These are phyloP conservation scores for Galerucella calmariensis DNA, from an alignment of 2,888 invertebrate species.

Conservation along the genomic window DNA sequence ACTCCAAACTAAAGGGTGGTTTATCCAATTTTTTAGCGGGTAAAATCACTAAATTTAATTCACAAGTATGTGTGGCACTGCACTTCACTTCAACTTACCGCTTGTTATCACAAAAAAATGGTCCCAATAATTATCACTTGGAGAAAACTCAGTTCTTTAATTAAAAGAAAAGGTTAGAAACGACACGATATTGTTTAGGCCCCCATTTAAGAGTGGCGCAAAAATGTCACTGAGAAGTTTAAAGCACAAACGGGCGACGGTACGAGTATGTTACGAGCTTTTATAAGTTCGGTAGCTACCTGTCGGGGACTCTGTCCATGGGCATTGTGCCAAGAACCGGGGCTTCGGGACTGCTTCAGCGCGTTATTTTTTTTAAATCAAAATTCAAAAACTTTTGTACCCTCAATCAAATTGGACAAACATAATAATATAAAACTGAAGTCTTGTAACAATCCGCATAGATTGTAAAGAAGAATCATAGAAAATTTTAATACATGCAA, in stretches of 20 bases:
- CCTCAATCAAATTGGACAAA: slow-evolving; percentile 3
- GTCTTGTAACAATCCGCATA: slow-evolving; percentile 9
- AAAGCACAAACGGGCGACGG: slow-evolving; percentile 70
- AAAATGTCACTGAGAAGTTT: slow-evolving; percentile 51
- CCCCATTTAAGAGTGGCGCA: slow-evolving; percentile 58
- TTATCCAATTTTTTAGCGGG: slow-evolving; percentile 25
- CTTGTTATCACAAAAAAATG: slow-evolving; percentile 59
- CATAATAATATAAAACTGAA: slow-evolving; percentile 41
- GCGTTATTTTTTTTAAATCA: slow-evolving; percentile 25
- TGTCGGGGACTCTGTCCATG: slow-evolving; percentile 64
- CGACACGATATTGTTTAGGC: slow-evolving; percentile 55
- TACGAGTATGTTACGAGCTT: slow-evolving; percentile 66
- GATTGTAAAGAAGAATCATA: no score
- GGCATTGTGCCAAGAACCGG: slow-evolving; percentile 60
- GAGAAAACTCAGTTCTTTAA: slow-evolving; percentile 48
- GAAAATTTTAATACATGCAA: no score
- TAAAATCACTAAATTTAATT: slow-evolving; percentile 13
- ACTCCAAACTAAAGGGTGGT: slow-evolving; percentile 24
- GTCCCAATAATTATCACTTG: slow-evolving; percentile 59
- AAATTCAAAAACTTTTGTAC: slow-evolving; percentile 19
- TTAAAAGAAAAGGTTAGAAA: slow-evolving; percentile 48
- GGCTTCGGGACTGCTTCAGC: slow-evolving; percentile 41
- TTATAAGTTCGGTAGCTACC: slow-evolving; percentile 72
- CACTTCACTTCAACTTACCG: slow-evolving; percentile 60
- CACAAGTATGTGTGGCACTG: slow-evolving; percentile 15